phyloP scores from a whole-genome alignment of 2,888 invertebrate genomes.

The Zaprionus obscuricornis region DNA sequence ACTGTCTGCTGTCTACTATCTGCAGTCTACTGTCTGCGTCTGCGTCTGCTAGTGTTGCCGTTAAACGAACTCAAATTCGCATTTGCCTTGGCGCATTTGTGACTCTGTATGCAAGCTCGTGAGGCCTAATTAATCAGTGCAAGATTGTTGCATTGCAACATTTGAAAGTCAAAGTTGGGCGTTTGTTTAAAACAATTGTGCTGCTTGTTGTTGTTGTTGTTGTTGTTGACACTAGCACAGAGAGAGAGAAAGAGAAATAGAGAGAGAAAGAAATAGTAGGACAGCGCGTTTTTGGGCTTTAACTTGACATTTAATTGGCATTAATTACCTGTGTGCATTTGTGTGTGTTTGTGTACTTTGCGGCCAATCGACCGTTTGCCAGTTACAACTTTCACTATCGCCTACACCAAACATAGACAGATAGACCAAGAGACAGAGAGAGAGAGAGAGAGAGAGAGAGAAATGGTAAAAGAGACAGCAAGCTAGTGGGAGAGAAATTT shows the following conservation, averaged over 20 bases:
- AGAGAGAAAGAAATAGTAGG: too few species aligned
- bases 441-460: background rate
- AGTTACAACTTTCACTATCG: slow-evolving; percentile 66
- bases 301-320: slow-evolving; percentile 74
- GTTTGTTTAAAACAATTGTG: slow-evolving; percentile 41
- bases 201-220: slow-evolving; percentile 41
- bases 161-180: slow-evolving; percentile 66
- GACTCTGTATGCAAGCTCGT: slow-evolving; percentile 9
- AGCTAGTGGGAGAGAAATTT: slow-evolving; percentile 23
- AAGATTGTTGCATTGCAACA: slow-evolving; percentile 17
- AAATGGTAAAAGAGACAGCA: too few species aligned
- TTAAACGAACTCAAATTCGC: slow-evolving; percentile 33
- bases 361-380: slow-evolving; percentile 19
- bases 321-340: slow-evolving; percentile 67
- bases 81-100: slow-evolving; percentile 21
- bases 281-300: slow-evolving; percentile 41
- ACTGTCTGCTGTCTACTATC: too few species aligned
- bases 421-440: slow-evolving; percentile 1
- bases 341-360: slow-evolving; percentile 34
- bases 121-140: slow-evolving; percentile 52
- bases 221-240: slow-evolving; percentile 43
- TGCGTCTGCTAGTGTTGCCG: slow-evolving; percentile 15
- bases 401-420: slow-evolving; percentile 62
- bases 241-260: too few species aligned
- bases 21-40: too few species aligned